A percentile compares a stretch with the other conserved stretches of the same genome.
These are phyloP conservation scores for Lasius platythorax DNA, from an alignment of 2,888 invertebrate genomes.

Conservation along the genomic window DNA sequence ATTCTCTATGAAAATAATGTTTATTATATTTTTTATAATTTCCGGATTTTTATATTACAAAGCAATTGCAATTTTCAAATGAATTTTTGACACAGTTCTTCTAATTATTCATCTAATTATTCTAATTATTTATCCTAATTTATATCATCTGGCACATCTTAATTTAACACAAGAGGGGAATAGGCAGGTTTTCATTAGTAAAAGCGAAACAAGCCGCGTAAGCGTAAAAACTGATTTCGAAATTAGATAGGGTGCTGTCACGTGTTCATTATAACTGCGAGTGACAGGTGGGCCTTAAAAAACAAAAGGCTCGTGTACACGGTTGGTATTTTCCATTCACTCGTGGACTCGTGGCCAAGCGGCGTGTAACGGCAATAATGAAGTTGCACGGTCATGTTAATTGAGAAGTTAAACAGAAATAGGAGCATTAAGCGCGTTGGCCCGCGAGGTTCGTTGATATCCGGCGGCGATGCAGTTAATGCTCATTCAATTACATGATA, in stretches of 20 bases:
- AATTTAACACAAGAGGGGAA: constrained; percentile 3
- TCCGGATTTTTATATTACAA: not conserved
- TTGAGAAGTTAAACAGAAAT: constrained; percentile 83
- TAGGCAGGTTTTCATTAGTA: constrained; percentile 30
- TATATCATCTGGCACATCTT: constrained; percentile 14
- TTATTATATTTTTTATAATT: not conserved
- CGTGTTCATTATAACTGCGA: constrained; percentile 60
- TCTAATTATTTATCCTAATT: not conserved
- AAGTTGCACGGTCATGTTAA: constrained; percentile 82
- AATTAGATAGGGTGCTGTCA: constrained; percentile 54
- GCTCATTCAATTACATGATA: constrained; percentile 79
- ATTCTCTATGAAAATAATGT: not conserved
- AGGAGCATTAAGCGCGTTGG: constrained; percentile 78
- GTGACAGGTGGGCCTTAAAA: constrained; percentile 66
- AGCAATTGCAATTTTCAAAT: not conserved
- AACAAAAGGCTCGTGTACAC: constrained; percentile 60
- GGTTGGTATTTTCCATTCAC: constrained; percentile 69
- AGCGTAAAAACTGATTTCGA: constrained; percentile 33
- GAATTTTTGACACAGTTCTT: constrained; percentile 1
- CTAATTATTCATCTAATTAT: constrained; percentile 10
- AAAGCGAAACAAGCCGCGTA: constrained; percentile 28
- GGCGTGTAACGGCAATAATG: constrained; percentile 76
- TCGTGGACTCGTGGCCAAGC: constrained; percentile 60
- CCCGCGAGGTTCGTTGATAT: constrained; percentile 74
- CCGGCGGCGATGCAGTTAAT: constrained; percentile 71